Conservation (phyloP, 2,797 vertebrate species). For the Parambassis ranga region DNA sequence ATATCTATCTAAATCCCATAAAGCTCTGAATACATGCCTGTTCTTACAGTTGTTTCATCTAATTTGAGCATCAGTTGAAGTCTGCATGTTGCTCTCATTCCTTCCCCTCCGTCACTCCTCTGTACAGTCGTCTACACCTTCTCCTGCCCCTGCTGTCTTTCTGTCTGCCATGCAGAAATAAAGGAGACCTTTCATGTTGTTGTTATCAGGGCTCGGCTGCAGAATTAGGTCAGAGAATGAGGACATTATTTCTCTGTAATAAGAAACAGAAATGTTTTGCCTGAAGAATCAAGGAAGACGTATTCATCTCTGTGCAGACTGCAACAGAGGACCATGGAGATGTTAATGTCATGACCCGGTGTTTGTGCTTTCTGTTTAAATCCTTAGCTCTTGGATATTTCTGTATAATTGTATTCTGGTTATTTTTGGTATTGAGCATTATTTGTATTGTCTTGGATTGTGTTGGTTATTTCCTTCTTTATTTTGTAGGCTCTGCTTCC, state of each 20-base stretch:
- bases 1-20: slow-evolving; percentile 26
- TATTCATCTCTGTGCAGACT: background rate
- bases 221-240: slow-evolving; percentile 64
- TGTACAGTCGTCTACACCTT: slow-evolving; percentile 5
- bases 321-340: too few relatives aligned
- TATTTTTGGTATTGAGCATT: too few relatives aligned
- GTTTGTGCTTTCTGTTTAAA: too few relatives aligned
- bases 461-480: too few relatives aligned
- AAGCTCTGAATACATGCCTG: slow-evolving; percentile 16
- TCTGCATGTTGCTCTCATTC: background rate
- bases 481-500: too few relatives aligned
- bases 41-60: slow-evolving; percentile 15
- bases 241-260: slow-evolving; percentile 41
- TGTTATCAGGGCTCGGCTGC: slow-evolving; percentile 34
- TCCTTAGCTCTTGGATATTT: too few relatives aligned
- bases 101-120: background rate
- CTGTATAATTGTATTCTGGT: too few relatives aligned
- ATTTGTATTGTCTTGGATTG: too few relatives aligned
- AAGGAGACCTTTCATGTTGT: slow-evolving; percentile 49
- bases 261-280: slow-evolving; percentile 23
- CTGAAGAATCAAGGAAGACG: background rate
- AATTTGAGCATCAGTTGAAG: background rate
- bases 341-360: too few relatives aligned
- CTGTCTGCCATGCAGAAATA: slow-evolving; percentile 42
- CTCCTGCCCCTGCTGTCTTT: slow-evolving; percentile 35